Conservation (phyloP, 2,888 invertebrate genomes). For the Bombyx huttoni region DNA sequence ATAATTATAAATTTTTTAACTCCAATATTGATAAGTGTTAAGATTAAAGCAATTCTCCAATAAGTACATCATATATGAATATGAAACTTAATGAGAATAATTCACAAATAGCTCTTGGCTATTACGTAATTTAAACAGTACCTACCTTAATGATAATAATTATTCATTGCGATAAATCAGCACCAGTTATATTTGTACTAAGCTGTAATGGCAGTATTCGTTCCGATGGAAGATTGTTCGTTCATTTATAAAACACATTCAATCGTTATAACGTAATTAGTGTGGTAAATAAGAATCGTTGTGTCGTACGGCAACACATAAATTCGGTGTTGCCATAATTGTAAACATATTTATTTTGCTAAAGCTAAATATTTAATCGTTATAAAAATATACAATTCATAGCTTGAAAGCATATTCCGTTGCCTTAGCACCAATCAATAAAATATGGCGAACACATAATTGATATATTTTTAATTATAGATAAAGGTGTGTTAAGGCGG, state of each 20-base stretch:
- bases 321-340: not conserved
- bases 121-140: not conserved
- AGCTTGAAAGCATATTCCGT: not conserved
- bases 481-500: not conserved
- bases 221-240: conserved; percentile 3
- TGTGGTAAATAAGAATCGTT: not conserved
- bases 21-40: no score
- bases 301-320: not conserved
- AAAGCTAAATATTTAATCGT: not conserved
- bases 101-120: not conserved
- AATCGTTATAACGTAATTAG: not conserved
- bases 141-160: not conserved
- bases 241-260: not conserved
- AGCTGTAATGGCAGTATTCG: conserved; percentile 5
- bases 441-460: not conserved
- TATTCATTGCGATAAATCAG: conserved; percentile 3
- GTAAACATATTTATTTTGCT: not conserved
- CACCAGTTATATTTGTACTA: conserved; percentile 6
- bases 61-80: not conserved
- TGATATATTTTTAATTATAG: not conserved
- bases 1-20: no score
- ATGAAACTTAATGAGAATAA: not conserved
- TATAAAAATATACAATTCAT: not conserved
- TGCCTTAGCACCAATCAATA: not conserved
- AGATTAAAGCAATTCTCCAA: not conserved